Evolutionary conservation across 1,140 invertebrate species (phyloP).

Genomic region (Drosophila obscura): DNA sequence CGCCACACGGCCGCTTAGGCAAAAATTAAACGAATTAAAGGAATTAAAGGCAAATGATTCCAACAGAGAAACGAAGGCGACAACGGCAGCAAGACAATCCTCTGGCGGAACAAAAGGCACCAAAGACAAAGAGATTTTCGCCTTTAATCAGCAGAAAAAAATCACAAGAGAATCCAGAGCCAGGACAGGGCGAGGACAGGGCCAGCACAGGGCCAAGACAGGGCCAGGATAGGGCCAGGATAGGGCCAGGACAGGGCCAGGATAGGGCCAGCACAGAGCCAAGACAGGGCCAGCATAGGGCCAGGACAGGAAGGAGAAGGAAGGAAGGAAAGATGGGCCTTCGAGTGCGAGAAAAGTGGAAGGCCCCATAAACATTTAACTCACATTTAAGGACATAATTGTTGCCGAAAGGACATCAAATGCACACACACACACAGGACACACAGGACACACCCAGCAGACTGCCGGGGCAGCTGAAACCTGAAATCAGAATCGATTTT

Average conservation of each 20-base stretch:
- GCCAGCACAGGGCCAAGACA: no score
- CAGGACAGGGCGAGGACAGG: not conserved
- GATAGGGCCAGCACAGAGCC: constrained; percentile 6
- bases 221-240: no score
- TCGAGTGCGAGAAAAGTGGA: not conserved
- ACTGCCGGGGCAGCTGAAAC: no score
- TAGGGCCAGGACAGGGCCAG: constrained; percentile 5
- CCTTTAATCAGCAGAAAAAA: constrained; percentile 68
- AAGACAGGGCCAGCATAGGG: not conserved
- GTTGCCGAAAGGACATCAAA: constrained; percentile 37
- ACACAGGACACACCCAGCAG: constrained; percentile 12
- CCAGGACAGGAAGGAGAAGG: no score
- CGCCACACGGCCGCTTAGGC: constrained; percentile 31
- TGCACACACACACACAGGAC: constrained; percentile 2
- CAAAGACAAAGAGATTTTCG: constrained; percentile 44
- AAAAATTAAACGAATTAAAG: no score
- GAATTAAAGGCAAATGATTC: no score
- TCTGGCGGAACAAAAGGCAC: constrained; percentile 12
- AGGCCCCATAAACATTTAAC: constrained; percentile 60
- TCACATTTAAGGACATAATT: constrained; percentile 48
- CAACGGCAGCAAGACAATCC: constrained; percentile 55
- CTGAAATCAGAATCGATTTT: not conserved
- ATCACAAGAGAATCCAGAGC: constrained; percentile 51
- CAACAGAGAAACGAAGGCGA: constrained; percentile 19
- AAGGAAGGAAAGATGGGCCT: no score